Percentiles rank a stretch among this genome's conserved stretches.
Conservation (phyloP, 1,140 invertebrate genomes). For the Drosophila ficusphila region DNA sequence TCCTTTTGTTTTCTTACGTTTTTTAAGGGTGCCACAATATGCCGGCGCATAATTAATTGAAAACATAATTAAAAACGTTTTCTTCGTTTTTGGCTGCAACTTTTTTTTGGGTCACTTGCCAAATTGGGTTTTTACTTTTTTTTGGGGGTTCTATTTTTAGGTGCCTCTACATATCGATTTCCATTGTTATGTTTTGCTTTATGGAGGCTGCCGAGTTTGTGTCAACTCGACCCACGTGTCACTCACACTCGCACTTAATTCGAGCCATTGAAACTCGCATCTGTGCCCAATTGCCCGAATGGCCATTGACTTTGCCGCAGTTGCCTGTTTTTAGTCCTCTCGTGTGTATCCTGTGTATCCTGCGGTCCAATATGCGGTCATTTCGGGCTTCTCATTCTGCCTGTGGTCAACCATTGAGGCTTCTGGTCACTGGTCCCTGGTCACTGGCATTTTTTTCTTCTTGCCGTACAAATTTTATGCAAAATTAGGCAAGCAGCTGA, state of each 20-base stretch:
- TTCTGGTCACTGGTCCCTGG: no score
- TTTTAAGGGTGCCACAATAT: slow-evolving; percentile 45
- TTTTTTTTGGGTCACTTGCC: slow-evolving; percentile 20
- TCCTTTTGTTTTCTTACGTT: slow-evolving; percentile 10
- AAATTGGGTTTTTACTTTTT: slow-evolving; percentile 57
- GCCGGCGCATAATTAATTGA: slow-evolving; percentile 79
- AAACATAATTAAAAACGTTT: slow-evolving; percentile 74
- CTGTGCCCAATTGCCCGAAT: slow-evolving; percentile 74
- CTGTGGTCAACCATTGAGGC: slow-evolving; percentile 36
- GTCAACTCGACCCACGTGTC: slow-evolving; percentile 20
- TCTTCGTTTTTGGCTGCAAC: slow-evolving; percentile 34
- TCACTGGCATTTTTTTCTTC: slow-evolving; percentile 49
- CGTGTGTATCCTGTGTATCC: slow-evolving; percentile 36
- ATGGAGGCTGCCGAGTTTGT: slow-evolving; percentile 15
- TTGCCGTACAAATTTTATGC: slow-evolving; percentile 67
- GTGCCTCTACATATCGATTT: slow-evolving; percentile 55
- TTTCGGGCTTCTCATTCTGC: slow-evolving; percentile 12
- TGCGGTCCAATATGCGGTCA: slow-evolving; percentile 52
- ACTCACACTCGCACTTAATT: slow-evolving; percentile 12
- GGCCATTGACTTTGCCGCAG: slow-evolving; percentile 66
- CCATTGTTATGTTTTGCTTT: slow-evolving; percentile 51
- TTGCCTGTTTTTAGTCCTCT: slow-evolving; percentile 30
- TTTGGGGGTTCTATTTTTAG: slow-evolving; percentile 31
- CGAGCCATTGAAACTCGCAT: slow-evolving; percentile 38
- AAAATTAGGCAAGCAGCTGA: slow-evolving; percentile 69